Evolutionary conservation across 2,113 vertebrate species (phyloP).

Genomic region (Oryzias javanicus): DNA sequence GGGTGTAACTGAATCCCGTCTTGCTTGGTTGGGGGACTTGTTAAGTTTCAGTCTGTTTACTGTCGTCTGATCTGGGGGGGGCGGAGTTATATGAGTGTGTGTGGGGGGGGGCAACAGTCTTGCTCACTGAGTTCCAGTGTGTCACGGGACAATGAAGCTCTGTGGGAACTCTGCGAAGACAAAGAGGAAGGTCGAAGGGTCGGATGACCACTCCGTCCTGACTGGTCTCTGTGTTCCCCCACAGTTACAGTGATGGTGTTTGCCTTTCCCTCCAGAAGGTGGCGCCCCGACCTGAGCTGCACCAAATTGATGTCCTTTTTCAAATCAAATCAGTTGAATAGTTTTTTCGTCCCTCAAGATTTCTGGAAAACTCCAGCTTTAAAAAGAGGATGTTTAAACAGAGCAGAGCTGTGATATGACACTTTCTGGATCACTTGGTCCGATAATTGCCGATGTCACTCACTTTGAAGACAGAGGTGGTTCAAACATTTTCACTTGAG

Average conservation of each 20-base stretch:
- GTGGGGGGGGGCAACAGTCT: slow-evolving; percentile 6
- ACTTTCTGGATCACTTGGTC: too few species aligned
- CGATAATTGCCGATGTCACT: too few species aligned
- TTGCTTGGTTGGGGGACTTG: background rate
- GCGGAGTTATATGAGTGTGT: background rate
- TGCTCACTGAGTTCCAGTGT: slow-evolving; percentile 49
- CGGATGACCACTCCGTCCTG: slow-evolving; percentile 34
- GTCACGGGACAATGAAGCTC: slow-evolving; percentile 58
- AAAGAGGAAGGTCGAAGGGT: slow-evolving; percentile 31
- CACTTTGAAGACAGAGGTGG: too few species aligned
- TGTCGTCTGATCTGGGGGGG: slow-evolving; percentile 28
- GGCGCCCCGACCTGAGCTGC: too few species aligned
- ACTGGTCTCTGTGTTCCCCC: slow-evolving; percentile 3
- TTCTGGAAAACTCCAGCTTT: too few species aligned
- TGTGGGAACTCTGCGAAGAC: slow-evolving; percentile 43
- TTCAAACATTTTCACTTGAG: too few species aligned
- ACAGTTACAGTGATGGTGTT: slow-evolving; percentile 1
- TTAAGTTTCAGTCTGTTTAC: background rate
- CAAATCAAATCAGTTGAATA: too few species aligned
- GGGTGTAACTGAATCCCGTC: slow-evolving; percentile 36
- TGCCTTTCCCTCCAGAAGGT: too few species aligned
- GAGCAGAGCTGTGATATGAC: too few species aligned
- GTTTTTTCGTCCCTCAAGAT: too few species aligned
- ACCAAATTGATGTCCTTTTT: too few species aligned
- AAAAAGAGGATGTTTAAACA: too few species aligned